Evolutionary conservation across 2,113 vertebrate genomes (phyloP).

Genomic region (Callocephalon fimbriatum): DNA sequence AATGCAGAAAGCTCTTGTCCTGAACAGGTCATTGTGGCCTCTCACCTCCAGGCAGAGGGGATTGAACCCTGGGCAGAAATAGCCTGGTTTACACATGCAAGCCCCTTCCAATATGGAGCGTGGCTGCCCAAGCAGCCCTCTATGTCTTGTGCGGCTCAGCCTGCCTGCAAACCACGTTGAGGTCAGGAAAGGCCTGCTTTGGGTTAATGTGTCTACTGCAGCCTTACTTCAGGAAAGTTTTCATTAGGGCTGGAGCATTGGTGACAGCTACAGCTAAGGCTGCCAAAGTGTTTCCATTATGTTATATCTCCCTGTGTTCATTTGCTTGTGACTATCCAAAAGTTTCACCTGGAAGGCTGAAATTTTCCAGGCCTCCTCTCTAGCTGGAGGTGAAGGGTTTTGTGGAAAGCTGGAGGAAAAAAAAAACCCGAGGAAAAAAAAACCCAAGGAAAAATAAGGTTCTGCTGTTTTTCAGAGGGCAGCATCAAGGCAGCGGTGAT

Average conservation of each 20-base stretch:
- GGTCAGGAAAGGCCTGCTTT: neutral
- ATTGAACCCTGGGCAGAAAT: neutral
- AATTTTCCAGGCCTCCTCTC: slow-evolving; percentile 56
- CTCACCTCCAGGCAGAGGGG: neutral
- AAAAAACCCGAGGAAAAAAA: no score
- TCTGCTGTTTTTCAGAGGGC: neutral
- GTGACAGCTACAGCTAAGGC: slow-evolving; percentile 1
- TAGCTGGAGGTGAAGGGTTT: neutral
- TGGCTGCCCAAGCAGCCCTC: neutral
- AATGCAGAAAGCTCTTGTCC: neutral
- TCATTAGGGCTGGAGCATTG: slow-evolving; percentile 36
- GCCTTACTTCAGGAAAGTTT: slow-evolving; percentile 55
- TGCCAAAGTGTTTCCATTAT: slow-evolving; percentile 64
- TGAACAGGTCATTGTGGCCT: neutral
- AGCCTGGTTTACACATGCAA: neutral
- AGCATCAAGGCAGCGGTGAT: neutral
- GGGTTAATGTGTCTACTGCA: neutral
- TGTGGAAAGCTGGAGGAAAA: neutral
- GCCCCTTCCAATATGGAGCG: neutral
- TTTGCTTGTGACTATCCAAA: slow-evolving; percentile 37
- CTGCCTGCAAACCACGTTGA: neutral
- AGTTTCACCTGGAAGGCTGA: slow-evolving; percentile 57
- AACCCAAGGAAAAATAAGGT: fast-evolving
- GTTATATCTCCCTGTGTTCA: slow-evolving; percentile 52
- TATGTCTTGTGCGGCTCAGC: neutral